A percentile compares a stretch with the other conserved stretches of the same genome.
These are phyloP conservation scores for Sardina pilchardus DNA, from an alignment of 2,113 vertebrate species.

Conservation along the genomic window DNA sequence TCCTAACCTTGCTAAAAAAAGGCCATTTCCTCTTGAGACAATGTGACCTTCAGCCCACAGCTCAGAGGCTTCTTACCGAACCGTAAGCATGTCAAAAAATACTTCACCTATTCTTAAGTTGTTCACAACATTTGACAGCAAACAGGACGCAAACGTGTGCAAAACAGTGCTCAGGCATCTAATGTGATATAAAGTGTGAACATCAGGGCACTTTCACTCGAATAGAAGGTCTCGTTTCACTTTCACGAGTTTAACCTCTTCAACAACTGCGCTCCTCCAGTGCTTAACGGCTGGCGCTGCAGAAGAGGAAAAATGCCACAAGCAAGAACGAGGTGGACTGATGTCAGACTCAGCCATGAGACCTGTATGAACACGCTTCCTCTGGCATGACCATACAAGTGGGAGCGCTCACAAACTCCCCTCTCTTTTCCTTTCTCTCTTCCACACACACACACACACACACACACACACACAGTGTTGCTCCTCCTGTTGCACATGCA, in stretches of 20 bases:
- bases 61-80: not conserved
- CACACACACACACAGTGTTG: not conserved
- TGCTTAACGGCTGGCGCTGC: not conserved
- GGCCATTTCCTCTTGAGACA: not conserved
- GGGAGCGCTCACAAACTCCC: not conserved
- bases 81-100: not conserved
- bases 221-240: not conserved
- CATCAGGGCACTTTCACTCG: not conserved
- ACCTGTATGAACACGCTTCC: conserved; percentile 46
- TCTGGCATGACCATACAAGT: conserved; percentile 37
- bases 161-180: not conserved
- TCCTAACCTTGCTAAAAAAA: not conserved
- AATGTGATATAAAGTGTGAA: not conserved
- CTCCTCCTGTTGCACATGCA: not conserved
- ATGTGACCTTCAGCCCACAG: not conserved
- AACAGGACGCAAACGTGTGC: not conserved
- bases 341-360: conserved; percentile 18
- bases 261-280: not conserved
- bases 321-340: conserved; percentile 28
- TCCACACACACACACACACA: not conserved
- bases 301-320: conserved; percentile 28
- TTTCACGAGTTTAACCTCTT: not conserved
- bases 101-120: not conserved
- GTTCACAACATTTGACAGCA: not conserved
- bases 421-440: conserved; percentile 17